Evolutionary conservation across 2,888 invertebrate genomes (phyloP).

Genomic region (Brenthis ino): DNA sequence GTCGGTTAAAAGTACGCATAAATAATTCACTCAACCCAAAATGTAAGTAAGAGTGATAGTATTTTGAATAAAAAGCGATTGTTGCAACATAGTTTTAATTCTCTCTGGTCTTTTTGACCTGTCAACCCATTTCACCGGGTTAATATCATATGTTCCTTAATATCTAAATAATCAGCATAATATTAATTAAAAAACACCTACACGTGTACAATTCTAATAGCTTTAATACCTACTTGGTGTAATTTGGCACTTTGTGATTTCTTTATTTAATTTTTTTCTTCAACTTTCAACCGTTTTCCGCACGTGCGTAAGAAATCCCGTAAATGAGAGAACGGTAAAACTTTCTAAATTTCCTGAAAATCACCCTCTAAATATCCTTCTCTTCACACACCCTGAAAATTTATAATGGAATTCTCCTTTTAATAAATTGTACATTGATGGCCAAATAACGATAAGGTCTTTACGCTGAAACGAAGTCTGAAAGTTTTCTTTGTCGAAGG

Average conservation of each 20-base stretch:
- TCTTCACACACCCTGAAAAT: constrained; percentile 45
- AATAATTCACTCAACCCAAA: no score
- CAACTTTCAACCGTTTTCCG: constrained; percentile 30
- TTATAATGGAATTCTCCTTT: constrained; percentile 47
- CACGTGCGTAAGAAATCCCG: constrained; percentile 45
- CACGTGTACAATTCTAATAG: no score
- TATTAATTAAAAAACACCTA: no score
- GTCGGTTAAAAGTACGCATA: no score
- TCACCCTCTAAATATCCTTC: constrained; percentile 41
- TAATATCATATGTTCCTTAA: no score
- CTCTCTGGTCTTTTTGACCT: no score
- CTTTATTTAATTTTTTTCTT: constrained; percentile 38
- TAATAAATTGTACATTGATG: constrained; percentile 49
- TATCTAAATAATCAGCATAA: no score
- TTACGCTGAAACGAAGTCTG: constrained; percentile 29
- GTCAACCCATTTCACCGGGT: no score
- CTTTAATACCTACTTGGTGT: not conserved
- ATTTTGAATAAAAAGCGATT: no score
- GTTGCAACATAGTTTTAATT: no score
- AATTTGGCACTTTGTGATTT: constrained; percentile 38
- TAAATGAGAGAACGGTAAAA: constrained; percentile 45
- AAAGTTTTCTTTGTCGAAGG: constrained; percentile 12
- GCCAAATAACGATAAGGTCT: constrained; percentile 47
- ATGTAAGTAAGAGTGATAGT: no score
- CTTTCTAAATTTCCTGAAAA: constrained; percentile 46